Conservation (phyloP, 2,797 vertebrate species). For the Fratercula arctica region DNA sequence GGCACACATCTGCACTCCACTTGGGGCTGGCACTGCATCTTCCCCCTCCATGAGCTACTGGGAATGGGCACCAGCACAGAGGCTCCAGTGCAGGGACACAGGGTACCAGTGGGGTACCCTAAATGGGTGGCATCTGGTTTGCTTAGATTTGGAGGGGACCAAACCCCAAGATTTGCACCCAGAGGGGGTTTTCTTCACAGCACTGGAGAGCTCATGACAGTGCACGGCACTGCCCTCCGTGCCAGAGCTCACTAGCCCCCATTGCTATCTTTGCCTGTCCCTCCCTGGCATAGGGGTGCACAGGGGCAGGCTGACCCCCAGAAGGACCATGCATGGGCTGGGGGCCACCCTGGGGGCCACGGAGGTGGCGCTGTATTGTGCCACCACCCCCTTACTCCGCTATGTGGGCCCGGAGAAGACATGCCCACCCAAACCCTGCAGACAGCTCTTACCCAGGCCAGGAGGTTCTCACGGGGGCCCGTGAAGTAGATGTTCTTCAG, state of each 20-base stretch:
- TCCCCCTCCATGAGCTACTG: fast-evolving
- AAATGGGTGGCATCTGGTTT: not conserved
- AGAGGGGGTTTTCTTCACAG: not conserved
- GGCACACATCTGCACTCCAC: fast-evolving
- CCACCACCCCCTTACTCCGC: not conserved
- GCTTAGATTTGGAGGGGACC: not conserved
- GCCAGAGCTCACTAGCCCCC: fast-evolving
- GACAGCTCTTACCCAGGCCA: constrained; percentile 87
- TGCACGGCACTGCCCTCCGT: not conserved
- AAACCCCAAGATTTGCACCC: not conserved
- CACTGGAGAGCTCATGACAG: fast-evolving
- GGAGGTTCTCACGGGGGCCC: constrained; percentile 88
- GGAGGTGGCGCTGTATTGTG: not conserved
- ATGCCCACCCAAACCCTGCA: not conserved
- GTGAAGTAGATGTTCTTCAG: constrained; percentile 92
- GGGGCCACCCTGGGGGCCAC: not conserved
- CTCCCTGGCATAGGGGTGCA: not conserved
- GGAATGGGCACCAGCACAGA: not conserved
- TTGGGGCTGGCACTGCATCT: not conserved
- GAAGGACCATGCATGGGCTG: not conserved
- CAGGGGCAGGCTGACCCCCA: not conserved
- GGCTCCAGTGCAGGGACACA: not conserved
- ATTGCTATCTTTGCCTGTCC: not conserved
- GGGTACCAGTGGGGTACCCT: not conserved
- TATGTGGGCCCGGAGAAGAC: fast-evolving